Conservation (phyloP, 2,797 vertebrate genomes). For the Simalia tracyae region DNA sequence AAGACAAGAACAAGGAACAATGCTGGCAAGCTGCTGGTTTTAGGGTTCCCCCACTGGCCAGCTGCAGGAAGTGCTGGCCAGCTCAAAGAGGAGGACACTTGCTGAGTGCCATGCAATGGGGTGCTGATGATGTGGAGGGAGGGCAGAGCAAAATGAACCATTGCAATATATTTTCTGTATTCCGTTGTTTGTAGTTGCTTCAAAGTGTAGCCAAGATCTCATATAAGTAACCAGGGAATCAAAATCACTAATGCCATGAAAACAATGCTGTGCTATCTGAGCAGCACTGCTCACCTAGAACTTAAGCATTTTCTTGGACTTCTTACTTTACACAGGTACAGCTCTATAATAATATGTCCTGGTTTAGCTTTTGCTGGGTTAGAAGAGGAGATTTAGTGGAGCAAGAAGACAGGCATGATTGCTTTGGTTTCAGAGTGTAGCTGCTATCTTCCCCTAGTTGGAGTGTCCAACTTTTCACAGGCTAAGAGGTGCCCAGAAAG, state of each 20-base stretch:
- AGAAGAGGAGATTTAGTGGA: not conserved
- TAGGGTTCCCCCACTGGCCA: not conserved
- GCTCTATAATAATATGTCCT: not conserved
- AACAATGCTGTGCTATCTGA: constrained; percentile 39
- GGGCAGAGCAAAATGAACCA: not conserved
- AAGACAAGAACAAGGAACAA: not conserved
- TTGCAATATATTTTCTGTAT: not conserved
- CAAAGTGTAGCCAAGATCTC: constrained; percentile 32
- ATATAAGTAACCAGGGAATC: constrained; percentile 22
- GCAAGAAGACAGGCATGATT: not conserved
- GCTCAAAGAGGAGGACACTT: not conserved
- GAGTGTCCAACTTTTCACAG: not conserved
- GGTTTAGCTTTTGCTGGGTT: constrained; percentile 4
- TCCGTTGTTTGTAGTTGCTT: constrained; percentile 13
- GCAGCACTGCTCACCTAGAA: constrained; percentile 17
- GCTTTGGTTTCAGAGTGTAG: not conserved
- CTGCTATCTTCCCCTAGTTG: not conserved
- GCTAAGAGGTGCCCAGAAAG: not conserved
- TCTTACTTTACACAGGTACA: not conserved
- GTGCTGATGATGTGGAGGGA: not conserved
- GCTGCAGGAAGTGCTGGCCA: not conserved
- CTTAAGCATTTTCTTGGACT: not conserved
- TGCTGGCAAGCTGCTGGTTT: not conserved
- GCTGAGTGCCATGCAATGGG: not conserved
- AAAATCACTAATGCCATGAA: constrained; percentile 14